Percentiles rank a stretch among this genome's conserved stretches.
phyloP scores from a whole-genome alignment of 2,888 invertebrate species.

The Andrena chrysosceles region DNA sequence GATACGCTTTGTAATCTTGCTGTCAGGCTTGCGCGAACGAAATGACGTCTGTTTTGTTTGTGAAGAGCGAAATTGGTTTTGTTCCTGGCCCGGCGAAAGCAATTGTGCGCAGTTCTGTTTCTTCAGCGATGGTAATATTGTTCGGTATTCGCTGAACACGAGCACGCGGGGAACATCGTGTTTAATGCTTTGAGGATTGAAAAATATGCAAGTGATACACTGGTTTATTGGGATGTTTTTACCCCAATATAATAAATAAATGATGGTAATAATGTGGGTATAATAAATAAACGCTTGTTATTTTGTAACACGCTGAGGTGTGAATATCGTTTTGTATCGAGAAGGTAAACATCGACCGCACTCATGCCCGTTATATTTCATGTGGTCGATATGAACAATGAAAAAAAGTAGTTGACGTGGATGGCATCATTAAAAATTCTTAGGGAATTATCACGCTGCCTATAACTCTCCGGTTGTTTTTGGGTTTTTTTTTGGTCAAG shows the following conservation, averaged over 20 bases:
- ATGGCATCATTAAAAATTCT: conserved; percentile 40
- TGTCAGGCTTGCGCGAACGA: conserved; percentile 5
- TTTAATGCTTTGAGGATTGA: not conserved
- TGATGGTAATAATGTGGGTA: not conserved
- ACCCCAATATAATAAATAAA: not conserved
- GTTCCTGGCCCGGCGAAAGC: not conserved
- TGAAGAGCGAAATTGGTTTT: conserved; percentile 16
- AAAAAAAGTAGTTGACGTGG: conserved; percentile 7
- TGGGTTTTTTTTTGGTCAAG: not conserved
- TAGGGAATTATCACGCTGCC: conserved; percentile 11
- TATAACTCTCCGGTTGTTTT: conserved; percentile 17
- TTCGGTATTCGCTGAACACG: not conserved
- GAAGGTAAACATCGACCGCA: not conserved
- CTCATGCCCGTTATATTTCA: conserved; percentile 24
- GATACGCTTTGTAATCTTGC: conserved; percentile 7
- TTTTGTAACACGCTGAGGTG: not conserved
- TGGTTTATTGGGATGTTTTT: not conserved
- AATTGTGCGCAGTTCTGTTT: not conserved
- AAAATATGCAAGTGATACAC: not conserved
- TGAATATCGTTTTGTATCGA: not conserved
- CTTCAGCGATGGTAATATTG: not conserved
- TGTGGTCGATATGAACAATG: conserved; percentile 1
- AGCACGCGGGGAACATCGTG: not conserved
- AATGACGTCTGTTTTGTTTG: not conserved
- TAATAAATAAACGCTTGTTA: conserved; percentile 14